These are phyloP conservation scores for Diacarnus erythraeanus DNA, from an alignment of 37 sponge, comb jelly and placozoan genomes.

Conservation along the genomic window DNA sequence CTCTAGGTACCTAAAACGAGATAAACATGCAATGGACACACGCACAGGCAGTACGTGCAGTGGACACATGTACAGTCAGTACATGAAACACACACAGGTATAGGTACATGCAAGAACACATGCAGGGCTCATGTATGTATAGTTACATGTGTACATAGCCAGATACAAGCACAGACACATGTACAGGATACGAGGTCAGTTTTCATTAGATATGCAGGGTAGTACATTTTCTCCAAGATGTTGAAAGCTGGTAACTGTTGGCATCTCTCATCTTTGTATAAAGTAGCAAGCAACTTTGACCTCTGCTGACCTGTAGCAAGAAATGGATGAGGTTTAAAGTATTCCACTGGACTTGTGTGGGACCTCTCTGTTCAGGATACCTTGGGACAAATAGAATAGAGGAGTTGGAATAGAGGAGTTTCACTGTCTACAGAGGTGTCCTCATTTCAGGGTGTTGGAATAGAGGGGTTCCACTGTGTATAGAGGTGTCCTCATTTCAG, in stretches of 20 bases:
- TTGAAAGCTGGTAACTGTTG: conserved; percentile 79
- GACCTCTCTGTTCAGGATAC: no score
- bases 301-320: conserved; percentile 72
- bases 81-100: conserved; percentile 27
- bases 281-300: conserved; percentile 85
- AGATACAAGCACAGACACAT: not conserved
- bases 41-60: not conserved
- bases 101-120: conserved; percentile 24
- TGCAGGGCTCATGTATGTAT: no score
- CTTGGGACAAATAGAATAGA: no score
- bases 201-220: not conserved
- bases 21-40: not conserved
- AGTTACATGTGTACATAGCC: no score
- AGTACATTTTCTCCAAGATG: conserved; percentile 87
- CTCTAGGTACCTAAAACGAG: conserved; percentile 88
- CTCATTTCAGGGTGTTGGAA: no score
- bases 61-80: no score
- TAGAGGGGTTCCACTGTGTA: no score
- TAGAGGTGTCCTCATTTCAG: no score
- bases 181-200: not conserved
- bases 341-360: no score
- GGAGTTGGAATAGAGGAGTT: no score
- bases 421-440: no score
- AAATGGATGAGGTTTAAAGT: no score
- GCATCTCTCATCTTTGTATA: conserved; percentile 93